These are phyloP conservation scores for Parnassius glacialis DNA, from an alignment of 2,888 invertebrate species.

Conservation along the genomic window DNA sequence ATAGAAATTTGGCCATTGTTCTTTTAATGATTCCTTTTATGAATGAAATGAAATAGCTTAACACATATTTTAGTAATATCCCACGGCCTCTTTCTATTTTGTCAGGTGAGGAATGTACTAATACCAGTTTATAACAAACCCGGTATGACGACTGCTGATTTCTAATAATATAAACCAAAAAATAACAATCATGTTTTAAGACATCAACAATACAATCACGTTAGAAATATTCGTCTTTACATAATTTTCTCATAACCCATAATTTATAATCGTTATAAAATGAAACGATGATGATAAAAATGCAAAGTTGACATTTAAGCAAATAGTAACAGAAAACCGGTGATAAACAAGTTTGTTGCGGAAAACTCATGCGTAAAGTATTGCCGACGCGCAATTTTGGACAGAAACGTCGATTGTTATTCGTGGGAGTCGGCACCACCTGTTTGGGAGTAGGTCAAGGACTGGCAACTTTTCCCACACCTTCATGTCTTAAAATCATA, in stretches of 20 bases:
- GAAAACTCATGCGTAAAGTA: constrained; percentile 34
- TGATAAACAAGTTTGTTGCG: constrained; percentile 39
- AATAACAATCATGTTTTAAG: no score
- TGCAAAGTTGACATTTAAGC: constrained; percentile 39
- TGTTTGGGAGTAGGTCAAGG: constrained; percentile 57
- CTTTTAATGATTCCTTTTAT: no score
- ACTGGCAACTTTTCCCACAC: constrained; percentile 54
- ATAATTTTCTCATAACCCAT: constrained; percentile 13
- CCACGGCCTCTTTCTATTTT: constrained; percentile 19
- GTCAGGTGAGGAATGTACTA: constrained; percentile 2
- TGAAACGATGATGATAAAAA: constrained; percentile 19
- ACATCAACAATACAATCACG: background rate
- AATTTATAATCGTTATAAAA: constrained; percentile 19
- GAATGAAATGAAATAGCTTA: constrained; percentile 6
- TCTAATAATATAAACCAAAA: no score
- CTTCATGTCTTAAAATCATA: constrained; percentile 29
- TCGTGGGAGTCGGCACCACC: constrained; percentile 50
- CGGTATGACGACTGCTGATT: no score
- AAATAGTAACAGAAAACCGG: constrained; percentile 31
- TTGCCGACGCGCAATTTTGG: constrained; percentile 37
- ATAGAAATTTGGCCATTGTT: no score
- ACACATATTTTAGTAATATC: constrained; percentile 8
- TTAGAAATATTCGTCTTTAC: constrained; percentile 1
- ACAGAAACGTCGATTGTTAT: constrained; percentile 51
- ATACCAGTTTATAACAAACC: background rate